Evolutionary conservation across 1,140 invertebrate genomes (phyloP).

Genomic region (Drosophila pectinifera): DNA sequence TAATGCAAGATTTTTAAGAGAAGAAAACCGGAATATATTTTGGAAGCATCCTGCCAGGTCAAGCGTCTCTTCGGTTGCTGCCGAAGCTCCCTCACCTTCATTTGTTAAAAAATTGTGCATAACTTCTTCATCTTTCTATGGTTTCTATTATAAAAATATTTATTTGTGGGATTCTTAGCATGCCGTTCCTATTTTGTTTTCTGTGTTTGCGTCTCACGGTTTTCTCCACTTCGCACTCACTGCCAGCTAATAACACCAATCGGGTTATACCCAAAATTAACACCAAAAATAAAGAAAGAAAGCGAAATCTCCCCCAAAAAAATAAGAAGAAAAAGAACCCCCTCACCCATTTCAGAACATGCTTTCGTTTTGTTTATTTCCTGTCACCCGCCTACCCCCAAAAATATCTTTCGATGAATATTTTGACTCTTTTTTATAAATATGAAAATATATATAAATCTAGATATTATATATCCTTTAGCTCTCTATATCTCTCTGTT

Average conservation of each 20-base stretch:
- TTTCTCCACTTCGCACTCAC: conserved; percentile 13
- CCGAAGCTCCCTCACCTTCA: conserved; percentile 11
- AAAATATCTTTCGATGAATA: too few relatives aligned
- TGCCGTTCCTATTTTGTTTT: conserved; percentile 41
- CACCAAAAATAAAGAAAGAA: neutral
- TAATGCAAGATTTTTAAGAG: neutral
- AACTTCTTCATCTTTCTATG: conserved; percentile 12
- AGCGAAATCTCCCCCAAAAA: neutral
- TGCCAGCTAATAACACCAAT: conserved; percentile 24
- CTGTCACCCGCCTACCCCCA: neutral
- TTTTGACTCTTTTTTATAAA: conserved; percentile 9
- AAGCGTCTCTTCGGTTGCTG: too few relatives aligned
- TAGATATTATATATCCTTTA: conserved; percentile 40
- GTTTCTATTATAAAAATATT: conserved; percentile 10
- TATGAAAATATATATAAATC: conserved; percentile 22
- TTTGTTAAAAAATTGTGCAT: conserved; percentile 19
- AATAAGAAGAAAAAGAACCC: neutral
- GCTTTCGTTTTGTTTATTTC: conserved; percentile 16
- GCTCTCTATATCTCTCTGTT: conserved; percentile 37
- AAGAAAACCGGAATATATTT: neutral
- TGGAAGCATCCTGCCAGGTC: conserved; percentile 4
- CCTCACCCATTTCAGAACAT: neutral
- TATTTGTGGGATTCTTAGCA: conserved; percentile 26
- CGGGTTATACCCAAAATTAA: conserved; percentile 8
- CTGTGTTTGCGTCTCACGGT: conserved; percentile 37